These are phyloP conservation scores for Pangasius macronema DNA, from an alignment of 2,797 vertebrate genomes.

Conservation along the genomic window DNA sequence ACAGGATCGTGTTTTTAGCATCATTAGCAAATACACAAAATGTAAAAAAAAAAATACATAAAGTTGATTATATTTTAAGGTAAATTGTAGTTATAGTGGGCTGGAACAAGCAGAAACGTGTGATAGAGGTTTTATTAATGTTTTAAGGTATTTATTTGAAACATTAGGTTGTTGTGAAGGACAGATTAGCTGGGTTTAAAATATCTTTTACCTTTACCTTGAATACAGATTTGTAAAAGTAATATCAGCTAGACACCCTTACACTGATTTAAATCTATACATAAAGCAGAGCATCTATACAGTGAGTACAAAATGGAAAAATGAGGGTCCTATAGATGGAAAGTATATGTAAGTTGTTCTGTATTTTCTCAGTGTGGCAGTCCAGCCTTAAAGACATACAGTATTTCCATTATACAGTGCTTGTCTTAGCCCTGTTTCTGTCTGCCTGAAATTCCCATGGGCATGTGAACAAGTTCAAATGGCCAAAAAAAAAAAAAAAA, in stretches of 20 bases:
- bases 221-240: not conserved
- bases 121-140: not conserved
- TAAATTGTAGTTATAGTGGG: not conserved
- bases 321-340: not conserved
- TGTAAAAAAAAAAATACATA: not conserved
- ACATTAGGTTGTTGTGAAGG: not conserved
- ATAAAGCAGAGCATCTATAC: constrained; percentile 1
- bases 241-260: not conserved
- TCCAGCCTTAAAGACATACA: constrained; percentile 42
- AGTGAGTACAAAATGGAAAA: not conserved
- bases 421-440: constrained; percentile 48
- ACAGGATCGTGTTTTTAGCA: too few relatives aligned
- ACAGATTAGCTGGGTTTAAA: not conserved
- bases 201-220: not conserved
- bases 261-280: constrained; percentile 23
- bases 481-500: constrained; percentile 26
- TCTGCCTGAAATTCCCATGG: constrained; percentile 42
- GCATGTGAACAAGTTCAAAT: constrained; percentile 44
- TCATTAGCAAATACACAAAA: not conserved
- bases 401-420: constrained; percentile 41
- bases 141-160: not conserved
- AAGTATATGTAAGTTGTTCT: constrained; percentile 36
- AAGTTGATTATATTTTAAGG: not conserved
- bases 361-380: constrained; percentile 34
- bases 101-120: not conserved